phyloP scores from a whole-genome alignment of 2,888 invertebrate species.

The Pycnomerus fuliginosus region DNA sequence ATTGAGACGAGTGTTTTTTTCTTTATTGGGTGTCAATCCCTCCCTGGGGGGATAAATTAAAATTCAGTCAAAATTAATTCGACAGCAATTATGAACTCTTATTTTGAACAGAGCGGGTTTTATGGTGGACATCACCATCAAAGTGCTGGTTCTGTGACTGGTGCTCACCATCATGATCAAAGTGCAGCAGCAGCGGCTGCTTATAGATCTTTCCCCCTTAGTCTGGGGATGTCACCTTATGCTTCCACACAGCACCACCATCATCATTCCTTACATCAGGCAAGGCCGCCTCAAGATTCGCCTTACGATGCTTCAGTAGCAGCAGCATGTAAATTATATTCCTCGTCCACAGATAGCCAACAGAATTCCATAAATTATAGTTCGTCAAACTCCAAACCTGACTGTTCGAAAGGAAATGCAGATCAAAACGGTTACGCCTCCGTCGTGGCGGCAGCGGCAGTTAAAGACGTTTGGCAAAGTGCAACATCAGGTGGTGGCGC shows the following conservation, averaged over 20 bases:
- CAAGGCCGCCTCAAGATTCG: conserved; percentile 83
- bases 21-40: too few species aligned
- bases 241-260: conserved; percentile 68
- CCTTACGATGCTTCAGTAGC: conserved; percentile 90
- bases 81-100: conserved; percentile 80
- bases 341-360: conserved; percentile 63
- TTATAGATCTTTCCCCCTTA: conserved; percentile 84
- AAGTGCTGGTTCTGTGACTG: conserved; percentile 64
- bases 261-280: conserved; percentile 72
- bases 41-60: conserved; percentile 38
- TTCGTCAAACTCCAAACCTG: conserved; percentile 65
- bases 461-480: conserved; percentile 68
- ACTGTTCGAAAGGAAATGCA: conserved; percentile 68
- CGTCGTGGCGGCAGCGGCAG: conserved; percentile 65
- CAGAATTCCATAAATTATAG: conserved; percentile 60
- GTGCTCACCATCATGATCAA: conserved; percentile 66
- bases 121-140: conserved; percentile 90
- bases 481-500: conserved; percentile 66
- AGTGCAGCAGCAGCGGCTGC: conserved; percentile 69
- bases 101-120: conserved; percentile 94
- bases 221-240: conserved; percentile 83
- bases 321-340: conserved; percentile 78
- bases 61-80: conserved; percentile 42
- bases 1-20: too few species aligned
- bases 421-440: conserved; percentile 68